A percentile compares a stretch with the other conserved stretches of the same genome.
Conservation (phyloP, 2,797 vertebrate species). For the Enteromius mattozi region DNA sequence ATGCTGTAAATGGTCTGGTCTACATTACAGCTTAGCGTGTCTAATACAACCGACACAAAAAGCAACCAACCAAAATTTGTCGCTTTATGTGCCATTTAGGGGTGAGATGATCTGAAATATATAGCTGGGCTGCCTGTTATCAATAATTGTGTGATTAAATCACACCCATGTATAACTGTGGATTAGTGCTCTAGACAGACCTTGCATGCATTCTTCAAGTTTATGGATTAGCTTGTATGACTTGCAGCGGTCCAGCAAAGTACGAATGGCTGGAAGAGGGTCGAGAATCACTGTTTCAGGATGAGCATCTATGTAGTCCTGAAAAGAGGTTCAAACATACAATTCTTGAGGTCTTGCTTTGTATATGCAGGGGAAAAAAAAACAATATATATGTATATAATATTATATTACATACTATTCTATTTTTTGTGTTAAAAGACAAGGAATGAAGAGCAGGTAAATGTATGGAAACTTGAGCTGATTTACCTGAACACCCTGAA, state of each 20-base stretch:
- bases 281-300: constrained; percentile 96
- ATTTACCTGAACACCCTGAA: constrained; percentile 93
- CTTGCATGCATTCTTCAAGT: constrained; percentile 94
- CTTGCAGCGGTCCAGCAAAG: constrained; percentile 94
- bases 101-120: neutral
- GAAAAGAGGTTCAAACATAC: constrained; percentile 56
- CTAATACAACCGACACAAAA: neutral
- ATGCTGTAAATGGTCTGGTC: neutral
- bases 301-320: constrained; percentile 97
- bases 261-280: constrained; percentile 94
- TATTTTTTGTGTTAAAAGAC: neutral
- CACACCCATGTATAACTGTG: constrained; percentile 22
- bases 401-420: neutral
- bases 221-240: constrained; percentile 95
- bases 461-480: neutral
- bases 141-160: neutral
- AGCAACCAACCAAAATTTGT: neutral
- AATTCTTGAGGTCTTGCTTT: neutral
- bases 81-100: neutral
- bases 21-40: neutral
- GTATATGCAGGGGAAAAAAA: neutral
- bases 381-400: neutral
- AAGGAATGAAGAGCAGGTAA: neutral
- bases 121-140: neutral
- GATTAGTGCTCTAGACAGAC: constrained; percentile 67